phyloP scores from a whole-genome alignment of 1,140 invertebrate genomes.

The Anagrus nilaparvatae region DNA sequence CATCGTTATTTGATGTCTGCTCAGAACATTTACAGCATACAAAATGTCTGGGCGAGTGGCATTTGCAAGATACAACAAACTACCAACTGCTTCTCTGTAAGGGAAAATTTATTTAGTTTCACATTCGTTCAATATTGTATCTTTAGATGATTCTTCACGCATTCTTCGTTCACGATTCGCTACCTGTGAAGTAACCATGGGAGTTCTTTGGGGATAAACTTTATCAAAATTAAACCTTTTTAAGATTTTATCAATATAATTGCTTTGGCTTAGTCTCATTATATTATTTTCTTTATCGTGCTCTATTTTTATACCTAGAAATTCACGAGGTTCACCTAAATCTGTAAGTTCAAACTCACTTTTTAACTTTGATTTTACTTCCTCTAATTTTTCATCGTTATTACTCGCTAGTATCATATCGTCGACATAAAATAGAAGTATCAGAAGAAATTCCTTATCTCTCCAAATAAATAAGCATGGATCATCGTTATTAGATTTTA shows the following conservation, averaged over 20 bases:
- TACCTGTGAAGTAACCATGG: background rate
- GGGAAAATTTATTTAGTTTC: background rate
- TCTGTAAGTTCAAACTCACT: conserved; percentile 4
- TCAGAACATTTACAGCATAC: conserved; percentile 21
- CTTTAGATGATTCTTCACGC: background rate
- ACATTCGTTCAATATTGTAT: background rate
- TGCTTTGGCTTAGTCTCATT: background rate
- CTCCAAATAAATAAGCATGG: conserved; percentile 5
- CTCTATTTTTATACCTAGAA: background rate
- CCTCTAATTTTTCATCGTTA: background rate
- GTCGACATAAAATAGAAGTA: conserved; percentile 6
- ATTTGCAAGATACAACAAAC: conserved; percentile 34
- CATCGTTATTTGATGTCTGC: conserved; percentile 16
- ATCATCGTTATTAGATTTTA: conserved; percentile 1
- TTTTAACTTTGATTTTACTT: conserved; percentile 9
- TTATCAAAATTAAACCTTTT: background rate
- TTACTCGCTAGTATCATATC: conserved; percentile 9
- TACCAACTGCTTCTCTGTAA: conserved; percentile 31
- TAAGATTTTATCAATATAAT: background rate
- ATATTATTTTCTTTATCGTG: background rate
- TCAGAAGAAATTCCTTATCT: background rate
- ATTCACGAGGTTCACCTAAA: background rate
- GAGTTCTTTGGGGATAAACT: background rate
- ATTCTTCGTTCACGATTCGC: background rate
- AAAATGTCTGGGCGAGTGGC: conserved; percentile 38